Evolutionary conservation across 2,888 invertebrate genomes (phyloP).

Genomic region (Melanophora roralis): DNA sequence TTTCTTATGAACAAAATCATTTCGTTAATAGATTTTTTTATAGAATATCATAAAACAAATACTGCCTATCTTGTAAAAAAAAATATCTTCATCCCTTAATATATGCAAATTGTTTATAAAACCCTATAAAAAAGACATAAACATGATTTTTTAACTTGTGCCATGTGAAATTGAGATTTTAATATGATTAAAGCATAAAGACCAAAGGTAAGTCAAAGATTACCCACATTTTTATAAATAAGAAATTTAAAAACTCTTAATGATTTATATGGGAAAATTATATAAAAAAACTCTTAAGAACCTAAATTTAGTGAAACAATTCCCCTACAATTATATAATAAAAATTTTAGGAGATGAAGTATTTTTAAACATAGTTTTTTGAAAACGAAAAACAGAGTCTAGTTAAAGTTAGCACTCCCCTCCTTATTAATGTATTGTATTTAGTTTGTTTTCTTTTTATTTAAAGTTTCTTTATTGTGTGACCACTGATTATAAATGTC

Average conservation of each 20-base stretch:
- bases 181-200: constrained; percentile 20
- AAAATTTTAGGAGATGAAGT: constrained; percentile 38
- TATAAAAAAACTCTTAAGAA: not conserved
- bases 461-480: constrained; percentile 27
- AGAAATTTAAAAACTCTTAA: constrained; percentile 30
- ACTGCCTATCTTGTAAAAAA: not conserved
- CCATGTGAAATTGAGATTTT: constrained; percentile 20
- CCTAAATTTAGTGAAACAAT: not conserved
- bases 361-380: constrained; percentile 37
- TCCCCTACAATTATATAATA: constrained; percentile 19
- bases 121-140: not conserved
- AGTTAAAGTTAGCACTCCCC: constrained; percentile 9
- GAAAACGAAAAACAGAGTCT: not conserved
- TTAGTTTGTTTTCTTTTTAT: not conserved
- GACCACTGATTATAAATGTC: constrained; percentile 61
- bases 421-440: constrained; percentile 6
- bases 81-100: constrained; percentile 25
- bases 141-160: constrained; percentile 27
- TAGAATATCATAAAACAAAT: not conserved
- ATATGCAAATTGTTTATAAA: constrained; percentile 47
- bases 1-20: constrained; percentile 25
- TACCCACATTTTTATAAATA: constrained; percentile 27
- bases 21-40: not conserved
- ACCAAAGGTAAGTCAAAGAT: constrained; percentile 43
- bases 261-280: constrained; percentile 52